Base-by-base conservation (phyloP, 1,140 invertebrate genomes). In the Aphidius ervi region DNA sequence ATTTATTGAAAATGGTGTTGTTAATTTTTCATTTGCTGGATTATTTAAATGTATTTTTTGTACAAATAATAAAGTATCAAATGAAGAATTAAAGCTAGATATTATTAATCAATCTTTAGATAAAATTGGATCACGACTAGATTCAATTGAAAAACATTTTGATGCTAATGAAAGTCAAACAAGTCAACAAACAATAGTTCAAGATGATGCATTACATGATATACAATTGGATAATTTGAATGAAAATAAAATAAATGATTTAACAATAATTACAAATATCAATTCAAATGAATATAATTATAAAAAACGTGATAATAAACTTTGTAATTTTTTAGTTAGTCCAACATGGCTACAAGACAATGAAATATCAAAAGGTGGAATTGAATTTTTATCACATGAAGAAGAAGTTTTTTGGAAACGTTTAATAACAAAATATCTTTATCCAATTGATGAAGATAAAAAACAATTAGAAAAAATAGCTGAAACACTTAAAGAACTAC, bases 331-430 rank as follows among this genome's bases (percentile, higher is more conserved):
- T 65, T 82, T 69, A 71, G 63, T 82, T 16, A 83, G 85, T 65
- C 88, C 88, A 1, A 83, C 81, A 46, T 92, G 91, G 91, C 76
- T 91, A 3, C 86, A 88, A 64, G 87, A 91, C 67, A 80, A 82
- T 40, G 80, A 83, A 59, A 70, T 93, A 2, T 82, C 83, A 47
- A 74, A 84, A 59, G 86, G 86, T 1, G 79, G 84, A 46, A 79
- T 87, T 3, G 83, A 86, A 46, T 86, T 84, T 68, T 70, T 91
- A 23, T 70, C 83, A 0, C 76, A 78, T 4, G 67, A 80, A 6
- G 90, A 93, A 66, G 82, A 84, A 62, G 75, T 80, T 10, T 93
- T 93, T 71, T 93, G 89, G 89, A 83, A 84, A 56, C 84, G 88
- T 23, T 69, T 93, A 39, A 86, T 93, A 20, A 81, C 82, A 56